phyloP scores from a whole-genome alignment of 2,888 invertebrate species.

The Rhagium mordax region DNA sequence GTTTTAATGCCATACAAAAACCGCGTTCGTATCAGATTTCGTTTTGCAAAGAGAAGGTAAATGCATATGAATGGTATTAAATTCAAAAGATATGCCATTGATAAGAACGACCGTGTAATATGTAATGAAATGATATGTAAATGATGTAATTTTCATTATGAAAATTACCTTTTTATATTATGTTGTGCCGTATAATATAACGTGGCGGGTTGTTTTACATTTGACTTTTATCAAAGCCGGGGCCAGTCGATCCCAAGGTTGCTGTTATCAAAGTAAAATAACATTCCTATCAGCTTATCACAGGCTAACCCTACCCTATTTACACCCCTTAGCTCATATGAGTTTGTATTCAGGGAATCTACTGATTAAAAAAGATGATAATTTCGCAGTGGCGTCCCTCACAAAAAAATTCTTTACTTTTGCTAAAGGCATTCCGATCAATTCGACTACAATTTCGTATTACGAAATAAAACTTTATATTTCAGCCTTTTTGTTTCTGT shows the following conservation, averaged over 20 bases:
- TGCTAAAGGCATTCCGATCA: too few relatives aligned
- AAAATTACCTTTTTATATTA: constrained; percentile 42
- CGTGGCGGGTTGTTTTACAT: constrained; percentile 25
- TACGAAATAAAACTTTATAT: too few relatives aligned
- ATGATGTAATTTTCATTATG: constrained; percentile 41
- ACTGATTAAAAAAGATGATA: constrained; percentile 50
- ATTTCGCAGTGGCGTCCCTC: constrained; percentile 25
- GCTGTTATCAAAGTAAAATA: constrained; percentile 60
- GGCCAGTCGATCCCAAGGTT: constrained; percentile 56
- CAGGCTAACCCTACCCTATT: constrained; percentile 57
- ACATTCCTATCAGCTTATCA: constrained; percentile 62
- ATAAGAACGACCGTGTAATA: constrained; percentile 37
- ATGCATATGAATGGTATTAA: constrained; percentile 34
- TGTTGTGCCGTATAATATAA: constrained; percentile 24
- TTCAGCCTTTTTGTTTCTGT: too few relatives aligned
- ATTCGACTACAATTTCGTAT: too few relatives aligned
- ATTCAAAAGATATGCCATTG: constrained; percentile 36
- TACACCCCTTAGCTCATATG: constrained; percentile 58
- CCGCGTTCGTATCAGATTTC: constrained; percentile 3
- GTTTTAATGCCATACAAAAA: constrained; percentile 20
- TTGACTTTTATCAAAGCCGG: constrained; percentile 36
- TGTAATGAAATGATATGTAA: constrained; percentile 41
- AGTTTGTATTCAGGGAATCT: constrained; percentile 52
- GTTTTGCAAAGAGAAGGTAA: constrained; percentile 21
- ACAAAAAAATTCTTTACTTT: too few relatives aligned